phyloP scores from a whole-genome alignment of 1,140 invertebrate genomes.

The Pollicipes pollicipes region DNA sequence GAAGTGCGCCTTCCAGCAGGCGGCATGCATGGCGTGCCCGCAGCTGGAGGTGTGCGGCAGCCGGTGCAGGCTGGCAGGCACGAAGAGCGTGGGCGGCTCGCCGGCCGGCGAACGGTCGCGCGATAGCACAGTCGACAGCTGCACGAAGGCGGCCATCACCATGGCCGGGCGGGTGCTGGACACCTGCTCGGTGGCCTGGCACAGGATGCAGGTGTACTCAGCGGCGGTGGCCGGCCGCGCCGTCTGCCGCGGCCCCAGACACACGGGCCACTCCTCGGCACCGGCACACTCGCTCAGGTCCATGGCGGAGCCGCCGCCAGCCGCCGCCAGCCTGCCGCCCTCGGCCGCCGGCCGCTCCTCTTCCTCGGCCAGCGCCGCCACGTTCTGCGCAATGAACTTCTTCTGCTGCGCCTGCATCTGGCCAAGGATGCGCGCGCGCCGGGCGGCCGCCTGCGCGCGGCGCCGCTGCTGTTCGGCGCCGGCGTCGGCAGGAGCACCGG shows the following conservation, averaged over 20 bases:
- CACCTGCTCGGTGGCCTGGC: conserved; percentile 77
- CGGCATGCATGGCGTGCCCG: conserved; percentile 91
- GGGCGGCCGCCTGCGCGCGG: background rate
- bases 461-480: background rate
- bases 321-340: too few species aligned
- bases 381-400: background rate
- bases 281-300: background rate
- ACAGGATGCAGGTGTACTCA: conserved; percentile 79
- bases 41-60: conserved; percentile 80
- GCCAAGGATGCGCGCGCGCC: background rate
- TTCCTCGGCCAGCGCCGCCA: background rate
- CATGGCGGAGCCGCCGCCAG: background rate
- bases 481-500: background rate
- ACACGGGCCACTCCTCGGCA: background rate
- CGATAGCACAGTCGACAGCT: conserved; percentile 75
- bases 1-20: conserved; percentile 85
- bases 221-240: background rate
- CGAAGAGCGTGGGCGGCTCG: conserved; percentile 31
- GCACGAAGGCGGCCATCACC: conserved; percentile 83
- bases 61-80: conserved; percentile 48
- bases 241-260: background rate
- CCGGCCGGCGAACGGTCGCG: conserved; percentile 26
- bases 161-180: conserved; percentile 45
- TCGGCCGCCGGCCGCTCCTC: background rate
- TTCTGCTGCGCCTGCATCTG: conserved; percentile 2